Evolutionary conservation across 2,113 vertebrate genomes (phyloP).

Genomic region (Oryzias woworae): DNA sequence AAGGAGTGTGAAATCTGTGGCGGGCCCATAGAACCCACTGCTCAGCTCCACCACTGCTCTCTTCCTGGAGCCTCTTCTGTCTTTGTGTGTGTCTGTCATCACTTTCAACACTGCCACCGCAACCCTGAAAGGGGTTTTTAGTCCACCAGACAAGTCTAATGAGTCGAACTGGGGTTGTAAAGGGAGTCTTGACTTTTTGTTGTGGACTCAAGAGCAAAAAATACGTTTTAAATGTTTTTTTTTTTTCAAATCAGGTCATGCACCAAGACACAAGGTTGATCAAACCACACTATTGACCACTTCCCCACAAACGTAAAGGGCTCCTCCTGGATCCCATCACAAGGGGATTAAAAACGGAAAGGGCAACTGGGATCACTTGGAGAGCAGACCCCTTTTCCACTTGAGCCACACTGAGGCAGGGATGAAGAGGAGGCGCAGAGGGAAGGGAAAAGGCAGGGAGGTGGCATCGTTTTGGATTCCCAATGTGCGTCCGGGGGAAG

Average conservation of each 20-base stretch:
- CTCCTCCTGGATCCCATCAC: slow-evolving; percentile 65
- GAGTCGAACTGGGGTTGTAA: neutral
- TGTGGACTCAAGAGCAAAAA: neutral
- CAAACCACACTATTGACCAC: slow-evolving; percentile 54
- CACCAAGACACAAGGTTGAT: slow-evolving; percentile 31
- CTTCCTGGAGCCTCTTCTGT: slow-evolving; percentile 53
- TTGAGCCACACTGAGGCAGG: slow-evolving; percentile 63
- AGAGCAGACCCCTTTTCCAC: slow-evolving; percentile 57
- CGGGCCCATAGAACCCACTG: slow-evolving; percentile 56
- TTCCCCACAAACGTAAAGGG: slow-evolving; percentile 58
- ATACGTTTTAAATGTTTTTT: neutral
- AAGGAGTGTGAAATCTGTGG: slow-evolving; percentile 71
- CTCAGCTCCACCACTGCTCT: slow-evolving; percentile 58
- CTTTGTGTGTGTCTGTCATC: slow-evolving; percentile 48
- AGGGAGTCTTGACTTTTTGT: slow-evolving; percentile 5
- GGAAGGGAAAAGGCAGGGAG: slow-evolving; percentile 64
- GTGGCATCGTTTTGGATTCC: slow-evolving; percentile 70
- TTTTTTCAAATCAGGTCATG: slow-evolving; percentile 1
- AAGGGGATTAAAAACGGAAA: slow-evolving; percentile 68
- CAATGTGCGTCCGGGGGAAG: slow-evolving; percentile 78
- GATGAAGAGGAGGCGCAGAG: slow-evolving; percentile 65
- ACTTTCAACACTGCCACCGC: slow-evolving; percentile 15
- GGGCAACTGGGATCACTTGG: slow-evolving; percentile 71
- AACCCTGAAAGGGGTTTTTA: slow-evolving; percentile 2
- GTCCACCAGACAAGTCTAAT: neutral